These are phyloP conservation scores for Cheilinus undulatus DNA, from an alignment of 2,113 vertebrate genomes.

Conservation along the genomic window DNA sequence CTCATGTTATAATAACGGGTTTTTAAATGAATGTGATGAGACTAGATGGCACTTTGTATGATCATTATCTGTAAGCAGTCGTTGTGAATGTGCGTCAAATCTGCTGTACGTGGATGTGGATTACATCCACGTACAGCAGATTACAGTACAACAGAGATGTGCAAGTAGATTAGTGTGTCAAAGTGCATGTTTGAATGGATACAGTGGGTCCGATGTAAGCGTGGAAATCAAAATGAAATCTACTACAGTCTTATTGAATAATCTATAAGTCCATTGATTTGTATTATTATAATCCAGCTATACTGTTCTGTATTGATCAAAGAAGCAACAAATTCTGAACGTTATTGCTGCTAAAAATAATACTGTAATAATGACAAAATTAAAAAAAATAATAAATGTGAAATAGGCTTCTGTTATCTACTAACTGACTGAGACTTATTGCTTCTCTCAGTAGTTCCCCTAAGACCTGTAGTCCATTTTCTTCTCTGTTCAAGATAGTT, in stretches of 20 bases:
- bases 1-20: background rate
- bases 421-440: background rate
- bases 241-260: too few relatives aligned
- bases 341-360: background rate
- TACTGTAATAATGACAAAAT: background rate
- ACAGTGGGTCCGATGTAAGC: background rate
- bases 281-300: background rate
- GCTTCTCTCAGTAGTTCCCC: background rate
- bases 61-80: conserved; percentile 8
- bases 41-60: conserved; percentile 1
- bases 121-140: conserved; percentile 39
- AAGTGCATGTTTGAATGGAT: background rate
- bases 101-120: conserved; percentile 12
- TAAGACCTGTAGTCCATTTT: background rate
- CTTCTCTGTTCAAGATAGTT: background rate
- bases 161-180: background rate
- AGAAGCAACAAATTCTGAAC: background rate
- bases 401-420: background rate
- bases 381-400: background rate
- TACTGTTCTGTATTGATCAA: background rate
- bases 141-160: conserved; percentile 5
- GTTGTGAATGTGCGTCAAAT: conserved; percentile 2
- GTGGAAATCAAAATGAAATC: background rate
- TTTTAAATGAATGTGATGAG: background rate
- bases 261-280: background rate